A percentile compares a stretch with the other conserved stretches of the same genome.
phyloP scores from a whole-genome alignment of 2,113 vertebrate genomes.

The Paramormyrops kingsleyae region DNA sequence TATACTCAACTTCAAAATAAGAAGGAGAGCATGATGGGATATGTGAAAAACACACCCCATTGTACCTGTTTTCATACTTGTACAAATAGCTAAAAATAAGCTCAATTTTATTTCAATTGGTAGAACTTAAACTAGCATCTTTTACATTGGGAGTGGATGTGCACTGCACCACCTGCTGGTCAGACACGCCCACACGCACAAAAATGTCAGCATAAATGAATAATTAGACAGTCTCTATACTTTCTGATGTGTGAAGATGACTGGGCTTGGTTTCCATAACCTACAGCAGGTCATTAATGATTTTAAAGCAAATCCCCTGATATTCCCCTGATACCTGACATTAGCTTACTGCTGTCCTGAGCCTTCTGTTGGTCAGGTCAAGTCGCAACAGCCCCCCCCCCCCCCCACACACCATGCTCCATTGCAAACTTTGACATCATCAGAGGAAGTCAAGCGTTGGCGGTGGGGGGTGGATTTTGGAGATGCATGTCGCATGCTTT shows the following conservation, averaged over 20 bases:
- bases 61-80: not conserved
- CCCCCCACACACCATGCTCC: too few species aligned
- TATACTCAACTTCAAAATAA: not conserved
- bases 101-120: not conserved
- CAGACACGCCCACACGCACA: not conserved
- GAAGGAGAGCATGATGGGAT: not conserved
- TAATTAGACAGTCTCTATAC: not conserved
- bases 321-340: not conserved
- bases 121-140: not conserved
- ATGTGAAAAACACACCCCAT: not conserved
- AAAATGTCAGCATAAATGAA: not conserved
- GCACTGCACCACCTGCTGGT: not conserved
- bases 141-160: not conserved
- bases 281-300: not conserved
- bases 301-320: not conserved
- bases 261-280: not conserved
- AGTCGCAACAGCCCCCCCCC: not conserved
- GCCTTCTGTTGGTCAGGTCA: not conserved
- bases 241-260: not conserved
- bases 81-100: not conserved
- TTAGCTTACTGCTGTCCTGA: not conserved
- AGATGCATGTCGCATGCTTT: not conserved
- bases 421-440: not conserved
- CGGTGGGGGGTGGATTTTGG: not conserved
- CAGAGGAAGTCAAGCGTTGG: not conserved